Evolutionary conservation across 2,797 vertebrate species (phyloP).

Genomic region (Myiothlypis coronata): DNA sequence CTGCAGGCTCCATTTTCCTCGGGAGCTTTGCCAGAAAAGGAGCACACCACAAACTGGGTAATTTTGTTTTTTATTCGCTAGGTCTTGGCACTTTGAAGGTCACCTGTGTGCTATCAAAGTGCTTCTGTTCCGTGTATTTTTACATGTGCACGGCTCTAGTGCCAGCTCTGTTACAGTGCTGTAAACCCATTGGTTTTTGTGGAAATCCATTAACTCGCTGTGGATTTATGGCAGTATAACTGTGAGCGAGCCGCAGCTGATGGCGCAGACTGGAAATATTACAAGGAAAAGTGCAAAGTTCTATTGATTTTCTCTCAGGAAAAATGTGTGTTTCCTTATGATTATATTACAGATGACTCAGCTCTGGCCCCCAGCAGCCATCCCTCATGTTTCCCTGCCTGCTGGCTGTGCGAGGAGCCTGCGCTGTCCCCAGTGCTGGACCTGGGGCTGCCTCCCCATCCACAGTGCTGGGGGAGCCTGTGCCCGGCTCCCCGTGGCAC

Average conservation of each 20-base stretch:
- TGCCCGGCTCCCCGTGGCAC: neutral
- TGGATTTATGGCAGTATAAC: conserved; percentile 25
- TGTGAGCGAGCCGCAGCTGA: conserved; percentile 18
- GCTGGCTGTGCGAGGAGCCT: neutral
- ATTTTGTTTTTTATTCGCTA: neutral
- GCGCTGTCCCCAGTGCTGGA: neutral
- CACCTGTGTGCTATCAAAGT: neutral
- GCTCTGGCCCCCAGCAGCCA: neutral
- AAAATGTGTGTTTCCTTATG: conserved; percentile 49
- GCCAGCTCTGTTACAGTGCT: neutral
- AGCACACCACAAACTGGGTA: neutral
- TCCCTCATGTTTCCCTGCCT: neutral
- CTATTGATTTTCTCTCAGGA: conserved; percentile 61
- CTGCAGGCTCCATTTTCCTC: neutral
- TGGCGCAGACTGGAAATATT: conserved; percentile 35
- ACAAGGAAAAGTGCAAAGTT: conserved; percentile 63
- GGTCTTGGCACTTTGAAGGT: neutral
- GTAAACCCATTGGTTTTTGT: conserved; percentile 28
- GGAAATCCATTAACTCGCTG: conserved; percentile 26
- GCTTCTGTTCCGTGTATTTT: neutral
- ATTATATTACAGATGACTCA: conserved; percentile 42
- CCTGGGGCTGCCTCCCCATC: neutral
- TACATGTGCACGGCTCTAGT: neutral
- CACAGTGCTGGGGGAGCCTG: neutral
- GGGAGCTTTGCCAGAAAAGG: neutral